Evolutionary conservation across 2,888 invertebrate species (phyloP), one percentile per base, ranked within the genome.

Genomic region (Creontiades dilutus): DNA sequence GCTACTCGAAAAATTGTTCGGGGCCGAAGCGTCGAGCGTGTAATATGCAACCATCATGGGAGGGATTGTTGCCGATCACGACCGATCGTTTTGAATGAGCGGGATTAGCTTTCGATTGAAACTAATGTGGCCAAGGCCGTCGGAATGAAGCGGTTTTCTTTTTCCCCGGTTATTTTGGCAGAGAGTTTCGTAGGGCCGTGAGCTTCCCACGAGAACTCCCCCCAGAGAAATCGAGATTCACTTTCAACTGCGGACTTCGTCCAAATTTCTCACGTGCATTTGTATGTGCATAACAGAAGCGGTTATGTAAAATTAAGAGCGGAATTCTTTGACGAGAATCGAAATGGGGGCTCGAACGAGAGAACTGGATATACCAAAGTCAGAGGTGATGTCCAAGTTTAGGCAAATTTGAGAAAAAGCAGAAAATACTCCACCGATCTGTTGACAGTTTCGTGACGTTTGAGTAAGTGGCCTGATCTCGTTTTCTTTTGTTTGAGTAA

Each of bases 41-140:
- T 57, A n/a, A 68, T 68, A 68, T 68, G 68, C 68, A 68, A 23
- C 23, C 19, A 23, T 68, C 5, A 12, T 19, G 23, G 68, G 0
- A 11, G 68, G 68, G 23, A 37, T 37, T 37, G 37, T 37, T 37
- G 7, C n/a, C 37, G 37, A 12, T 68, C 68, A 68, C 68, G 68
- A 61, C 61, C 61, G 61, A 68, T 68, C 68, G 68, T 23, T 68
- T 68, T 19, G 68, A 68, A 68, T 68, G 68, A 68, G 68, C 68
- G 19, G 68, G 23, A 68, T 68, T 23, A 68, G 68, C 68, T 68
- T 68, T 68, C 68, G 68, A 68, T 68, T 23, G 68, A 68, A 68
- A 68, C 68, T 68, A 68, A 68, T 68, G 68, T 68, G 68, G 68
- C 68, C 68, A 68, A 68, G 23, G 68, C 19, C 23, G 68, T 12